Conservation (phyloP, 64 coral and sea anemone species). For the Platygyra sinensis region DNA sequence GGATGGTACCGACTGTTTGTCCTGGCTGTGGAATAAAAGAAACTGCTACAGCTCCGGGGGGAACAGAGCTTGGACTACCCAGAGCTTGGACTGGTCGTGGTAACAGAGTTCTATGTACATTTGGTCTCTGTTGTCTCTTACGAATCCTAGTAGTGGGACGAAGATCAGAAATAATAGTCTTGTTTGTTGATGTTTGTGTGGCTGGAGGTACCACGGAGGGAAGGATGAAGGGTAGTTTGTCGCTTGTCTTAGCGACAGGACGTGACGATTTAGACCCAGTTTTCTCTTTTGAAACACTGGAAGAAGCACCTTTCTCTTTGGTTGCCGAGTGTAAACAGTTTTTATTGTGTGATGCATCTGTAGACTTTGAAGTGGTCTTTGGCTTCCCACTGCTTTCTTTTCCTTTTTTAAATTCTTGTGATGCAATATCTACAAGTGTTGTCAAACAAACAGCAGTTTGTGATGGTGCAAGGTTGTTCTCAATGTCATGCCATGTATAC, state of each 20-base stretch:
- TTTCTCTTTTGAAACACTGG: conserved; percentile 2
- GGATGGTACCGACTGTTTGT: conserved; percentile 76
- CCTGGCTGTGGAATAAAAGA: conserved; percentile 96
- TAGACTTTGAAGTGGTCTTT: conserved; percentile 22
- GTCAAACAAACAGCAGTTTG: conserved; percentile 68
- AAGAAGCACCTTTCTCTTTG: conserved; percentile 2
- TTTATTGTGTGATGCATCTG: conserved; percentile 32
- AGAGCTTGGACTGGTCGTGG: conserved; percentile 92
- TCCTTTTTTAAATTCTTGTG: conserved; percentile 67
- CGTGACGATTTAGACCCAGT: conserved; percentile 42
- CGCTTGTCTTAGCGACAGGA: conserved; percentile 53
- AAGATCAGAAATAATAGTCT: conserved; percentile 22
- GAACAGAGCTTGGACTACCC: conserved; percentile 59
- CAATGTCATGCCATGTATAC: conserved; percentile 68
- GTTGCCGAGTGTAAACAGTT: neutral
- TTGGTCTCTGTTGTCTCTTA: conserved; percentile 42
- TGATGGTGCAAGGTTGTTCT: conserved; percentile 26
- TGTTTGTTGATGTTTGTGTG: conserved; percentile 1
- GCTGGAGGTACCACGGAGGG: conserved; percentile 53
- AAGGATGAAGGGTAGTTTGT: conserved; percentile 69
- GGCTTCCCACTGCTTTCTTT: conserved; percentile 34
- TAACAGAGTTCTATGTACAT: conserved; percentile 81
- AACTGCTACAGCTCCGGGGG: conserved; percentile 83
- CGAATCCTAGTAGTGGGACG: conserved; percentile 24
- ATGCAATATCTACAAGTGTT: conserved; percentile 81